A percentile compares a stretch with the other conserved stretches of the same genome.
Conservation (phyloP, 2,797 vertebrate genomes). For the Geotrypetes seraphini region DNA sequence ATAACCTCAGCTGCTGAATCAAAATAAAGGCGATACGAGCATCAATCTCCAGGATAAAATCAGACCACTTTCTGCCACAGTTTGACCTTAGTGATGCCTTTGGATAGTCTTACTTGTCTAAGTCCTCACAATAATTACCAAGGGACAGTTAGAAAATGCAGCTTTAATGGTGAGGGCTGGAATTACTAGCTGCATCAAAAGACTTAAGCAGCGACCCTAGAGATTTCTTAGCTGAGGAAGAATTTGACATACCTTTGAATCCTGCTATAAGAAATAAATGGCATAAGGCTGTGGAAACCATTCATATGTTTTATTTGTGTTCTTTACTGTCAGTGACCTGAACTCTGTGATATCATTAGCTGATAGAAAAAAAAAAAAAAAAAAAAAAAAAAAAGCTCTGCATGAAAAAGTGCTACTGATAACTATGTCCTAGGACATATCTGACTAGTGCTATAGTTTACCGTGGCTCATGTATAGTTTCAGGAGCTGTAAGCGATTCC, state of each 20-base stretch:
- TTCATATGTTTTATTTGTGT: not conserved
- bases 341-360: not conserved
- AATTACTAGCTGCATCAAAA: constrained; percentile 40
- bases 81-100: constrained; percentile 62
- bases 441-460: not conserved
- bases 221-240: constrained; percentile 12
- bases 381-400: too few species aligned
- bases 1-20: constrained; percentile 50
- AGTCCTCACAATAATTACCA: constrained; percentile 50
- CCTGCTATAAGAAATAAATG: constrained; percentile 1
- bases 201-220: constrained; percentile 6
- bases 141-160: constrained; percentile 39
- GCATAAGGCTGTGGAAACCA: not conserved
- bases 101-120: constrained; percentile 50
- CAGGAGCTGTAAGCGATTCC: constrained; percentile 2
- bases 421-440: constrained; percentile 2
- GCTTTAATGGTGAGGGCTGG: constrained; percentile 35
- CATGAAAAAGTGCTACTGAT: not conserved
- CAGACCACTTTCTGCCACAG: constrained; percentile 40
- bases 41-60: constrained; percentile 72
- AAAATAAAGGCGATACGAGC: constrained; percentile 55
- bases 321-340: not conserved
- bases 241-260: constrained; percentile 10
- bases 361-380: too few species aligned
- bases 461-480: constrained; percentile 6